These are phyloP conservation scores for Scolopax rusticola DNA, from an alignment of 2,797 vertebrate species.

Conservation along the genomic window DNA sequence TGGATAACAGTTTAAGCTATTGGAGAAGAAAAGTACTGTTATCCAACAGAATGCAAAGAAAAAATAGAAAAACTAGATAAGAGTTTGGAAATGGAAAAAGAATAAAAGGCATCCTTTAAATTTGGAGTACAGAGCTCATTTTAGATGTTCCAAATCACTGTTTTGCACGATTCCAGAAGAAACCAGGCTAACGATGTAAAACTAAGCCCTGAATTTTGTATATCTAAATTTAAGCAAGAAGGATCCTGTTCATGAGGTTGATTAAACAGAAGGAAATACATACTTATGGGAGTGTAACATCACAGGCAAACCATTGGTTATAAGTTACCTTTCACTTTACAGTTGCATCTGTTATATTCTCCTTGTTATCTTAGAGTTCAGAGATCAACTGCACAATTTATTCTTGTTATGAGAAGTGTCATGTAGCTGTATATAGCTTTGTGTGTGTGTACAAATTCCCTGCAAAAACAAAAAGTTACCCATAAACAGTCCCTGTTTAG, in stretches of 20 bases:
- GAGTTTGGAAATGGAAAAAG: fast-evolving
- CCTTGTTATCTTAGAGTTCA: not conserved
- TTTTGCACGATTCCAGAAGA: not conserved
- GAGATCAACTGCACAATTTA: not conserved
- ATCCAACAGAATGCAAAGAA: not conserved
- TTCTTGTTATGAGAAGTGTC: not conserved
- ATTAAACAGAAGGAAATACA: not conserved
- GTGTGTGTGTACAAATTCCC: not conserved
- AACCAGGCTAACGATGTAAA: not conserved
- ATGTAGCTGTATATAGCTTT: not conserved
- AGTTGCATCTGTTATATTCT: not conserved
- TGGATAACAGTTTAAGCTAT: not conserved
- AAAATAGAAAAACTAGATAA: not conserved
- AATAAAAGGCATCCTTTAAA: fast-evolving
- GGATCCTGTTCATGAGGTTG: not conserved
- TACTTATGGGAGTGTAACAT: not conserved
- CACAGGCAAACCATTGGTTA: not conserved
- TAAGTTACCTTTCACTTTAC: not conserved
- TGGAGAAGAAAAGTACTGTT: not conserved
- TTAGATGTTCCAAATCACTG: not conserved
- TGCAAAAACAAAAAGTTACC: not conserved
- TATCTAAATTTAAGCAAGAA: not conserved
- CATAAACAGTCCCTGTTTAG: not conserved
- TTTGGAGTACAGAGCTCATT: not conserved
- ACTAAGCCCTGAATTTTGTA: not conserved